Percentiles rank a stretch among this genome's conserved stretches.
Conservation (phyloP, 2,888 invertebrate genomes). For the Chrysopilus asiliformis region DNA sequence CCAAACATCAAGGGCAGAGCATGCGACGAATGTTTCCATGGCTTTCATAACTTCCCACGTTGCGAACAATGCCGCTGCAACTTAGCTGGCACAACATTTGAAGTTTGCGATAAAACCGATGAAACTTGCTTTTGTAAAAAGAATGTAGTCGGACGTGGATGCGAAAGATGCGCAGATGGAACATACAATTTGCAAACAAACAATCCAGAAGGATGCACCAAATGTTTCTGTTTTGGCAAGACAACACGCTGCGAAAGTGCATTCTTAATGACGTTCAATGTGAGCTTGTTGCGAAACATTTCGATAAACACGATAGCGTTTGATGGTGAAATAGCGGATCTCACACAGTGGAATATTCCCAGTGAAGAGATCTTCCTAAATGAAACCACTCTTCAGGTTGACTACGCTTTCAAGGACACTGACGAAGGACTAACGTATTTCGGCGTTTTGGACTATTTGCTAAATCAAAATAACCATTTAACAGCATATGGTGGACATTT, state of each 20-base stretch:
- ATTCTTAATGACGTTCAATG: slow-evolving; percentile 38
- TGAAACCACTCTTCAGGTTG: slow-evolving; percentile 31
- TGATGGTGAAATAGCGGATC: slow-evolving; percentile 15
- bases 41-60: slow-evolving; percentile 76
- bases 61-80: slow-evolving; percentile 78
- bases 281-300: slow-evolving; percentile 28
- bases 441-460: slow-evolving; percentile 30
- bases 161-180: slow-evolving; percentile 76
- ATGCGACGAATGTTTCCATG: slow-evolving; percentile 77
- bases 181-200: slow-evolving; percentile 75
- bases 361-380: slow-evolving; percentile 27
- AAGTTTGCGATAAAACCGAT: slow-evolving; percentile 71
- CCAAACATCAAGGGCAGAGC: slow-evolving; percentile 74
- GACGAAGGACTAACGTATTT: slow-evolving; percentile 26
- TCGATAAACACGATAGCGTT: slow-evolving; percentile 23
- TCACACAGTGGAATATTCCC: slow-evolving; percentile 24
- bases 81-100: slow-evolving; percentile 63
- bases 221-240: slow-evolving; percentile 95
- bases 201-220: slow-evolving; percentile 85
- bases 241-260: slow-evolving; percentile 76
- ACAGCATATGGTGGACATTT: slow-evolving; percentile 80
- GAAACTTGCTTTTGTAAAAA: slow-evolving; percentile 63
- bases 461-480: slow-evolving; percentile 52
- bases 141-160: slow-evolving; percentile 58
- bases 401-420: slow-evolving; percentile 25